Evolutionary conservation across 2,888 invertebrate species (phyloP).

Genomic region (Ecdyonurus torrentis): DNA sequence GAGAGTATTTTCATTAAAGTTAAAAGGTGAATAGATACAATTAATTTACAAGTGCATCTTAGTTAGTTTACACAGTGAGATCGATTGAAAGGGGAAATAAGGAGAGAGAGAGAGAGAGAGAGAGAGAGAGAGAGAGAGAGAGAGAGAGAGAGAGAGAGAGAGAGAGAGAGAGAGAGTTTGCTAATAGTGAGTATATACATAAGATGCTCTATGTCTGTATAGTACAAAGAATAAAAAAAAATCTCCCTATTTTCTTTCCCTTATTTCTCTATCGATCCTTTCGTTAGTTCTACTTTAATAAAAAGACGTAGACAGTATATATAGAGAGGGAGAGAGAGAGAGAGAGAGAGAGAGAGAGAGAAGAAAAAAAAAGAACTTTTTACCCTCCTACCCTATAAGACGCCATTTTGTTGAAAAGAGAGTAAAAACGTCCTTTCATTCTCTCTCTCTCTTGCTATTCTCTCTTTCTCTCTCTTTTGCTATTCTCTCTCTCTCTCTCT

Average conservation of each 20-base stretch:
- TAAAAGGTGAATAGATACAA: neutral
- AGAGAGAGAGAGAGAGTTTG: neutral
- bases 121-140: slow-evolving; percentile 3
- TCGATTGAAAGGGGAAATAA: slow-evolving; percentile 3
- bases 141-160: slow-evolving; percentile 4
- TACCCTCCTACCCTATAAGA: neutral
- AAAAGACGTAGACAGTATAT: neutral
- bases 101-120: slow-evolving; percentile 8
- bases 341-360: slow-evolving; percentile 1
- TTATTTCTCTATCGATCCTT: slow-evolving; percentile 1
- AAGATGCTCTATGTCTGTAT: neutral
- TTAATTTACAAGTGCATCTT: slow-evolving; percentile 2
- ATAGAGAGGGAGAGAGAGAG: neutral
- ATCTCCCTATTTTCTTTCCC: neutral
- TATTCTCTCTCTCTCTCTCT: neutral
- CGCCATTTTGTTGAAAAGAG: neutral
- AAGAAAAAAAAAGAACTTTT: neutral
- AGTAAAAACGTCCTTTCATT: too few relatives aligned
- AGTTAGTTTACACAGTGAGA: neutral
- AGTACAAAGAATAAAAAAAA: neutral
- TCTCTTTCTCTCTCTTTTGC: neutral
- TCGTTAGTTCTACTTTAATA: neutral
- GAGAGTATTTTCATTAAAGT: neutral
- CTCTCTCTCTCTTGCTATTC: neutral
- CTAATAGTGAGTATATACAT: too few relatives aligned